These are phyloP conservation scores for Orchestes rusci DNA, from an alignment of 2,888 invertebrate species.

Conservation along the genomic window DNA sequence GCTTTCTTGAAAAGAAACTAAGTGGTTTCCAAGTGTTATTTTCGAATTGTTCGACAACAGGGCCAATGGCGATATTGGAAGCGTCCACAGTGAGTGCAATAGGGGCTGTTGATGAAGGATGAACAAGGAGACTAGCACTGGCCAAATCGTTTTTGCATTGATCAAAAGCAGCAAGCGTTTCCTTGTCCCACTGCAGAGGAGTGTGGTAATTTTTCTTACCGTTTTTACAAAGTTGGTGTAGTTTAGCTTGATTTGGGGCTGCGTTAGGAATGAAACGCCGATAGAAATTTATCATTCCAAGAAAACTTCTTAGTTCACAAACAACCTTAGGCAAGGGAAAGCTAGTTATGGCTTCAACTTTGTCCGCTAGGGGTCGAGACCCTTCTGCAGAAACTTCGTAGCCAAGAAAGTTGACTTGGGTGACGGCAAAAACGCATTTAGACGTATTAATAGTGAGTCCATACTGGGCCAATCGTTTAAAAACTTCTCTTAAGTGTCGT, in stretches of 20 bases:
- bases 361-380: slow-evolving; percentile 9
- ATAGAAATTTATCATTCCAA: slow-evolving; percentile 8
- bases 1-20: slow-evolving; percentile 17
- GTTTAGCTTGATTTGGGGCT: too few relatives aligned
- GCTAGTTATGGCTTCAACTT: slow-evolving; percentile 4
- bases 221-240: too few relatives aligned
- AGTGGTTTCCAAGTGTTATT: slow-evolving; percentile 15
- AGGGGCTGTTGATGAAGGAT: slow-evolving; percentile 2
- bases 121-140: neutral
- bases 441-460: slow-evolving; percentile 6
- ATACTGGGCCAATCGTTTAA: neutral
- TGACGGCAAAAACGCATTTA: too few relatives aligned
- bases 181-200: slow-evolving; percentile 7
- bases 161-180: slow-evolving; percentile 8
- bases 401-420: slow-evolving; percentile 12
- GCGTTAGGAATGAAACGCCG: slow-evolving; percentile 2
- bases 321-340: slow-evolving; percentile 6
- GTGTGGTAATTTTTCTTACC: slow-evolving; percentile 4
- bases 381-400: slow-evolving; percentile 2
- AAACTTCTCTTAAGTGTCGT: neutral
- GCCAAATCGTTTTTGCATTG: slow-evolving; percentile 1
- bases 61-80: neutral
- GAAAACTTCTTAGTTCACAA: slow-evolving; percentile 1
- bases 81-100: slow-evolving; percentile 31
- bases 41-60: slow-evolving; percentile 12